Percentiles rank a stretch among this genome's conserved stretches.
Conservation (phyloP, 92 coral and sea anemone genomes). For the Hydrozoanthus gracilis region DNA sequence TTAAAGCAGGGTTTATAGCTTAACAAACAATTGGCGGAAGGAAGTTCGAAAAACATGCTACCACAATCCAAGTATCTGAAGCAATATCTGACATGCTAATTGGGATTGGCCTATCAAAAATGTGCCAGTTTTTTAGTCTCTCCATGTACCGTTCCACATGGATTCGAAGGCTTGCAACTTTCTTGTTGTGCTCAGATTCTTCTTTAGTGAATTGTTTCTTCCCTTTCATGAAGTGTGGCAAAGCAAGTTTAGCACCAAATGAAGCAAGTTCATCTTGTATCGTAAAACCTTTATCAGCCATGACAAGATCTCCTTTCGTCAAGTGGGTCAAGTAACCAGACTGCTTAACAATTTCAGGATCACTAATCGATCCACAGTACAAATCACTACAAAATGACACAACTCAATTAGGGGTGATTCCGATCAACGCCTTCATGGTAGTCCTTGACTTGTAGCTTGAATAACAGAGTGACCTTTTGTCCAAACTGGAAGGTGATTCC, state of each 20-base stretch:
- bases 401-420: slow-evolving; percentile 55
- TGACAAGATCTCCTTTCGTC: slow-evolving; percentile 37
- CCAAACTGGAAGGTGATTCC: slow-evolving; percentile 52
- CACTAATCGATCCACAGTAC: slow-evolving; percentile 37
- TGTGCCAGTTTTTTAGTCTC: background rate
- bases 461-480: slow-evolving; percentile 31
- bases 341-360: slow-evolving; percentile 35
- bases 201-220: slow-evolving; percentile 47
- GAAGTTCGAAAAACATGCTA: slow-evolving; percentile 39
- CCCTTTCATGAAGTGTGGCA: slow-evolving; percentile 40
- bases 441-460: slow-evolving; percentile 50
- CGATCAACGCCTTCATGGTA: slow-evolving; percentile 38
- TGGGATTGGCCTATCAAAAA: slow-evolving; percentile 56
- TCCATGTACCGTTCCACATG: slow-evolving; percentile 73
- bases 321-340: slow-evolving; percentile 40
- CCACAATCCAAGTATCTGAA: slow-evolving; percentile 43
- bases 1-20: background rate
- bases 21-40: slow-evolving; percentile 24
- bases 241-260: slow-evolving; percentile 47
- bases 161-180: slow-evolving; percentile 65
- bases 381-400: slow-evolving; percentile 45
- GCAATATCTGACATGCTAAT: background rate
- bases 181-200: slow-evolving; percentile 67
- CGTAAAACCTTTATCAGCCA: slow-evolving; percentile 54
- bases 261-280: slow-evolving; percentile 57